Evolutionary conservation across 2,113 vertebrate species (phyloP).

Genomic region (Mugil cephalus): DNA sequence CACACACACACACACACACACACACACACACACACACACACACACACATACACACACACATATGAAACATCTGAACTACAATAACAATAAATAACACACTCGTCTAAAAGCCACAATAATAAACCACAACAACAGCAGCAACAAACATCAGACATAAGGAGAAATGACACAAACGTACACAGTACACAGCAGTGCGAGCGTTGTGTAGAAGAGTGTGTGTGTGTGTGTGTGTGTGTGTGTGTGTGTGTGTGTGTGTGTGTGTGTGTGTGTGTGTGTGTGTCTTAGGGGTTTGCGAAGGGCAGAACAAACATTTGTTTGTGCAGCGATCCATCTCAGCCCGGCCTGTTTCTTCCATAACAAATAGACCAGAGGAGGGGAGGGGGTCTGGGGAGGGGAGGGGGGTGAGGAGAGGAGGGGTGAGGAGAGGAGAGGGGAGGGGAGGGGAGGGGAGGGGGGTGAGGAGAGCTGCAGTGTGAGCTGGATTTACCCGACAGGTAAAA

Average conservation of each 20-base stretch:
- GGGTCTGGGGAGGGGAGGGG: background rate
- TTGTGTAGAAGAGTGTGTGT: conserved; percentile 48
- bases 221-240: conserved; percentile 10
- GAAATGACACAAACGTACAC: background rate
- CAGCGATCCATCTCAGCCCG: conserved; percentile 81
- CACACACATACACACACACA: conserved; percentile 9
- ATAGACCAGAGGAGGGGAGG: conserved; percentile 8
- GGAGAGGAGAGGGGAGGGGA: background rate
- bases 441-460: background rate
- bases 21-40: background rate
- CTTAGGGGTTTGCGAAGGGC: conserved; percentile 86
- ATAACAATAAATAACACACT: background rate
- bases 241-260: conserved; percentile 47
- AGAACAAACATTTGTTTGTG: conserved; percentile 94
- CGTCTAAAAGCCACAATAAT: background rate
- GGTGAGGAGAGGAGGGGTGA: background rate
- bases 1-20: background rate
- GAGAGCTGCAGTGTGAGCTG: no score
- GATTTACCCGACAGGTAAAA: conserved; percentile 4
- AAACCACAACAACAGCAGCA: background rate
- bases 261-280: conserved; percentile 52
- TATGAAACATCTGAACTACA: no score
- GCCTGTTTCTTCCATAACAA: conserved; percentile 61
- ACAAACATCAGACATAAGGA: background rate
- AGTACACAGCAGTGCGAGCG: background rate